These are phyloP conservation scores for Poeciliopsis turneri DNA, from an alignment of 2,797 vertebrate genomes.

Conservation along the genomic window DNA sequence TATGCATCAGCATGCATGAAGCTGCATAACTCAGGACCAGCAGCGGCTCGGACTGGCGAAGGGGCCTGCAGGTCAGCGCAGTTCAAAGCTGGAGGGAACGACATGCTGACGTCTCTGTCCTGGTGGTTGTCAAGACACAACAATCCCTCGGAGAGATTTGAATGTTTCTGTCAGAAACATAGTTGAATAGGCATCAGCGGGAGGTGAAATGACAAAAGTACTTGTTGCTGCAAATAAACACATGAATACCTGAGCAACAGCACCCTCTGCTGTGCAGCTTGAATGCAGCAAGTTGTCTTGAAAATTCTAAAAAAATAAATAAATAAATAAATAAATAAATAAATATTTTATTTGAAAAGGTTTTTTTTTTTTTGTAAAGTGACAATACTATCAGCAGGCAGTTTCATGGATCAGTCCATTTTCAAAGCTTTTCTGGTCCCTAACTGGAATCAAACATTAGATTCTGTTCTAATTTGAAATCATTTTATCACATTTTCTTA, in stretches of 20 bases:
- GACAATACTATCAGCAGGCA: background rate
- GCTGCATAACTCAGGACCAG: slow-evolving; percentile 5
- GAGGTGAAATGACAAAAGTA: background rate
- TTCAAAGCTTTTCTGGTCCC: background rate
- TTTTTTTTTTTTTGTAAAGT: background rate
- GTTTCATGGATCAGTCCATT: background rate
- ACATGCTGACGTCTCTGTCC: slow-evolving; percentile 22
- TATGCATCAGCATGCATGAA: slow-evolving; percentile 7
- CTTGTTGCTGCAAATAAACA: background rate
- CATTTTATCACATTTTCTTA: background rate
- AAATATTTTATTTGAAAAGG: background rate
- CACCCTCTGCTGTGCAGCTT: slow-evolving; percentile 58
- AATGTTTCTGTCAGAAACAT: slow-evolving; percentile 31
- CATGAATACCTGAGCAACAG: slow-evolving; percentile 25
- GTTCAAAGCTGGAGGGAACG: slow-evolving; percentile 1
- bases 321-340: background rate
- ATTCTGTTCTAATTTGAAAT: background rate
- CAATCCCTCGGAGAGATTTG: slow-evolving; percentile 79
- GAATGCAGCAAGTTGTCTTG: slow-evolving; percentile 36
- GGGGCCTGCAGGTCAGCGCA: background rate
- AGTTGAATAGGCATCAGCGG: background rate
- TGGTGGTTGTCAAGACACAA: slow-evolving; percentile 86
- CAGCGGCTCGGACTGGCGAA: background rate
- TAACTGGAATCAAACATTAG: background rate
- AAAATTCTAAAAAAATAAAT: background rate